Evolutionary conservation across 2,113 vertebrate genomes (phyloP), one percentile per base, ranked within the genome.

Genomic region (Carassius carassius): DNA sequence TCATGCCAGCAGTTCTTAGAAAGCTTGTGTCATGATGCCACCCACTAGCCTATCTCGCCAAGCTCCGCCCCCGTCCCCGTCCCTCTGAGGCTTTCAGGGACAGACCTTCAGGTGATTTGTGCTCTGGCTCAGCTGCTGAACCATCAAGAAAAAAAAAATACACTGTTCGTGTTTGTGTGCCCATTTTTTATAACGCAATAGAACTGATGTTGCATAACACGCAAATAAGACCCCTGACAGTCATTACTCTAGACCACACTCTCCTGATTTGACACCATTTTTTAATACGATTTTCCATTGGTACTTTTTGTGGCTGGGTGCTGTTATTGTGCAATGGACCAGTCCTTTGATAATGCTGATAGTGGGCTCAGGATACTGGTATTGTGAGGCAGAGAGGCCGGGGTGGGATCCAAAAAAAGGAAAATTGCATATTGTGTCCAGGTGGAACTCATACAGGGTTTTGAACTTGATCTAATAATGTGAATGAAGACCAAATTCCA

Each of bases 391-490:
- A 67, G 25, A 21, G 41, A 80, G 37, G 32, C 14, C 9, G 16
- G 47, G 8, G 10, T 35, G 17, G 25, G 47, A 49, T 69, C 17
- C 19, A 54, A 23, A 70, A 80, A 12, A 25, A 32, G 49, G 25
- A 80, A 49, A 41, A 9, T 0, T 21, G 1, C 25, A 37, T 70
- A 56, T 56, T 72, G 80, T 35, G 80, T 51, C 63, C 80, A 70
- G 13, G 67, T 72, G 65, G 47, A 51, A 17, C 32, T 56, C 80
- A 72, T 72, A 25, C 32, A 73, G 63, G 73, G 86, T 82, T 75
- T 78, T 60, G 19, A 62, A 83, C 81, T 78, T 88, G 69, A 78
- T 88, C 75, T 76, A 86, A 76, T 60, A 88, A 17, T 73, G 29
- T 65, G 51, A 58, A 72, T n/a, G 35, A 72, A 82, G 62, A 77